Percentiles rank a stretch among this genome's conserved stretches.
phyloP scores from a whole-genome alignment of 2,888 invertebrate species.

The Meandrusa payeni region DNA sequence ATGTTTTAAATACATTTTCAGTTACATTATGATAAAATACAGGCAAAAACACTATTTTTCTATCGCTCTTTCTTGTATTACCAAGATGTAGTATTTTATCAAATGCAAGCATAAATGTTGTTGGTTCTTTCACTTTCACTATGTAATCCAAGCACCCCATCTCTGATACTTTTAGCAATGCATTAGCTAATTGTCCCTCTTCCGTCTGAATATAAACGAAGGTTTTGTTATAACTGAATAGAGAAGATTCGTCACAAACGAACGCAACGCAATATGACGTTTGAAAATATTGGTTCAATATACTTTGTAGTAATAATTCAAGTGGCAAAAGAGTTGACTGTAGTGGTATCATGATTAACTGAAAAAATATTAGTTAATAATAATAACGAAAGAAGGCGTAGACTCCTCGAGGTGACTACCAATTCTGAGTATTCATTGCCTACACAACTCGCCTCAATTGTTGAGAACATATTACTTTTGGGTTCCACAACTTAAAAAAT shows the following conservation, averaged over 20 bases:
- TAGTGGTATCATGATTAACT: slow-evolving; percentile 26
- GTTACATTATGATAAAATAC: slow-evolving; percentile 28
- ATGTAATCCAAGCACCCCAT: slow-evolving; percentile 73
- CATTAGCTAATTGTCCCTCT: slow-evolving; percentile 37
- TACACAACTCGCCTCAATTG: background rate
- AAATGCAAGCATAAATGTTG: slow-evolving; percentile 55
- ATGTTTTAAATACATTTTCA: slow-evolving; percentile 37
- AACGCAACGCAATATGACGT: slow-evolving; percentile 56
- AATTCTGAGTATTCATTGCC: background rate
- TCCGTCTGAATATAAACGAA: slow-evolving; percentile 44
- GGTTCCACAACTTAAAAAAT: no score
- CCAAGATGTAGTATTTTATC: slow-evolving; percentile 58
- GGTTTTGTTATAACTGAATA: slow-evolving; percentile 35
- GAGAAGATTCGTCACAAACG: slow-evolving; percentile 46
- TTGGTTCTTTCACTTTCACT: slow-evolving; percentile 53
- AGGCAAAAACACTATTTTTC: slow-evolving; percentile 66
- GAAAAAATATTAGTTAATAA: background rate
- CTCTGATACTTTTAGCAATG: slow-evolving; percentile 55
- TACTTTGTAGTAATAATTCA: slow-evolving; percentile 51
- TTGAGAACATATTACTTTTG: background rate
- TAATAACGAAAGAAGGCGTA: no score
- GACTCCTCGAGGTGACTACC: no score
- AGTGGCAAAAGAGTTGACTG: slow-evolving; percentile 37
- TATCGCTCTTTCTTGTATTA: slow-evolving; percentile 62
- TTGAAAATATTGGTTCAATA: slow-evolving; percentile 51